Base-by-base conservation (phyloP, 2,113 vertebrate genomes). In the Stictonetta naevosa region DNA sequence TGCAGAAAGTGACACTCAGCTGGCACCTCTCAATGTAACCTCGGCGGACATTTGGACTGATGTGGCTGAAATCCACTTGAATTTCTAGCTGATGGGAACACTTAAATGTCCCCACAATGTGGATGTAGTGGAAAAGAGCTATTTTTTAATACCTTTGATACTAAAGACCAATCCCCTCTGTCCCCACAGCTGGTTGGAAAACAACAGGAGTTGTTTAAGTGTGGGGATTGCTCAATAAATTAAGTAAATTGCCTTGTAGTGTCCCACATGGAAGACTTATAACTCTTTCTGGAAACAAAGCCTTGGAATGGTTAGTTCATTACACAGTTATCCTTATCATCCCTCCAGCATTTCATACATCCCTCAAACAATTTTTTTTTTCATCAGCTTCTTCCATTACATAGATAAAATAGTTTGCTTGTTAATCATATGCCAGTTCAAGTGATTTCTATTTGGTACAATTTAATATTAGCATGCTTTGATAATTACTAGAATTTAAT, bases 401-500 rank as follows among this genome's bases (percentile, higher is more conserved):
- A 80, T 10, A 72, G 73, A 81, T 72, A 79, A 92, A 95, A 83
- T 38, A 34, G 13, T 28, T 85, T 75, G 14, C 83, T 77, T 93
- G 20, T 23, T 93, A 95, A 83, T 88, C 28, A 44, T 74, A 67
- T 83, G n/a, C 28, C 38, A 72, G 38, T 79, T 79, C 36, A 56
- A 94, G 18, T 79, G 0, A 75, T 87, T 95, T 88, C 46, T 84
- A 4, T 66, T 83, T 83, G 42, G 10, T 82, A 31, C 18, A 20
- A 22, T 90, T 94, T 82, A 77, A 71, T 78, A 90, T 56, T 74
- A 71, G n/a, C 68, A 81, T 44, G 33, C 15, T 90, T 52, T 68
- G 26, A 52, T 84, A 93, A 92, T 78, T 94, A 38, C 56, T 78
- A 60, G 40, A 83, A 88, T 93, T 87, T 66, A 62, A 77, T 86